A percentile compares a stretch with the other conserved stretches of the same genome.
Conservation (phyloP, 2,888 invertebrate species). For the Drosophila borborema region DNA sequence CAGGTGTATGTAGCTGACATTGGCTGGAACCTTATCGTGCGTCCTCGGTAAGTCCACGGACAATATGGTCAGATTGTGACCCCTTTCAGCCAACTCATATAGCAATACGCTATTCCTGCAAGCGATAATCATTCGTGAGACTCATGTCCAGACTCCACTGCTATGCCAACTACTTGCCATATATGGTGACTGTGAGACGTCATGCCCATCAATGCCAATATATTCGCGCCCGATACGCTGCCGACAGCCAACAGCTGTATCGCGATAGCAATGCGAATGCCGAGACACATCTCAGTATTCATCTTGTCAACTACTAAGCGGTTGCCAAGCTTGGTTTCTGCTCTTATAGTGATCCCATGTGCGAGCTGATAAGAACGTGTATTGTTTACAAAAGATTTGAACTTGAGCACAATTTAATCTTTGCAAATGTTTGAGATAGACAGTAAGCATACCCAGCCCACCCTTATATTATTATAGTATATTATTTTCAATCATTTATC, state of each 20-base stretch:
- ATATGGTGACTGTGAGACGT: slow-evolving; percentile 70
- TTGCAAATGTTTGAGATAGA: background rate
- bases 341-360: background rate
- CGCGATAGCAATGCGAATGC: slow-evolving; percentile 8
- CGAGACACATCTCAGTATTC: background rate
- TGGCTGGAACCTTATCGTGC: slow-evolving; percentile 45
- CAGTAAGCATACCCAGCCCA: no score
- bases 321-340: background rate
- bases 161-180: slow-evolving; percentile 40
- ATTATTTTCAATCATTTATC: no score
- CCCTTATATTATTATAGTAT: no score
- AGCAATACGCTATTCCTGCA: slow-evolving; percentile 62
- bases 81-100: slow-evolving; percentile 53
- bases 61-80: slow-evolving; percentile 69
- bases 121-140: background rate
- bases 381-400: background rate
- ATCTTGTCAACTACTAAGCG: slow-evolving; percentile 15
- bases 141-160: background rate
- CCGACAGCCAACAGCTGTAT: slow-evolving; percentile 21
- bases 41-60: slow-evolving; percentile 55
- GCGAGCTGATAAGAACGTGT: background rate
- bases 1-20: slow-evolving; percentile 71
- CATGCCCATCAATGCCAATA: slow-evolving; percentile 61
- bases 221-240: slow-evolving; percentile 47
- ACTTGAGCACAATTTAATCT: background rate